These are phyloP conservation scores for Drosophila paramelanica DNA, from an alignment of 2,888 invertebrate genomes.

Conservation along the genomic window DNA sequence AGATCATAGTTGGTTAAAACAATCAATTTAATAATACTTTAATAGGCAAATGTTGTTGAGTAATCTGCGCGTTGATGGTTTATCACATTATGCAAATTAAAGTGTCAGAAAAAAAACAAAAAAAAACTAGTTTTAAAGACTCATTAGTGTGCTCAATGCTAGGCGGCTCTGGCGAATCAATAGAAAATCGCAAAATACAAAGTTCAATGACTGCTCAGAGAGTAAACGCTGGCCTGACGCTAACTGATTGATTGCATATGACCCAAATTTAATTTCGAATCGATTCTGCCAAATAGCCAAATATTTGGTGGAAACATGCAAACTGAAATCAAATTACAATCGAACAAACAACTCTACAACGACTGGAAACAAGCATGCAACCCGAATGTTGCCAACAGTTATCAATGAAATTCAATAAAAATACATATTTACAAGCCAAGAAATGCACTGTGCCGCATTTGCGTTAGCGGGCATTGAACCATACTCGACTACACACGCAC, in stretches of 20 bases:
- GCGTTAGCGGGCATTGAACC: conserved; percentile 43
- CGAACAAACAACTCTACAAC: conserved; percentile 39
- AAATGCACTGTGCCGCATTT: conserved; percentile 25
- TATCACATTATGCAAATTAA: conserved; percentile 42
- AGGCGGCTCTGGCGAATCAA: conserved; percentile 46
- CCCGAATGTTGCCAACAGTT: conserved; percentile 69
- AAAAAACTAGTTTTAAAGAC: conserved; percentile 45
- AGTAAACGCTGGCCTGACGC: conserved; percentile 52
- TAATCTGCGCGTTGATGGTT: conserved; percentile 6
- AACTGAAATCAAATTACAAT: conserved; percentile 52
- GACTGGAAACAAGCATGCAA: conserved; percentile 29
- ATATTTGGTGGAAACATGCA: conserved; percentile 62
- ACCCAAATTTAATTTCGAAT: conserved; percentile 68
- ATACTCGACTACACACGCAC: background rate
- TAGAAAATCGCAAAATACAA: conserved; percentile 36
- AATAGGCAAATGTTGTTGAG: conserved; percentile 11
- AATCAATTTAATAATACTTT: conserved; percentile 16
- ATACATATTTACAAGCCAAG: conserved; percentile 22
- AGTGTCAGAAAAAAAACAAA: conserved; percentile 11
- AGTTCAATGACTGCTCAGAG: conserved; percentile 69
- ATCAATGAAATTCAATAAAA: conserved; percentile 71
- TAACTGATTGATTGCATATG: conserved; percentile 69
- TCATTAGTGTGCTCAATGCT: conserved; percentile 2
- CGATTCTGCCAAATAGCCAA: conserved; percentile 58
- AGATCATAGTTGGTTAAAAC: conserved; percentile 24